Conservation (phyloP, 2,113 vertebrate genomes). For the Pseudorectes ferrugineus region DNA sequence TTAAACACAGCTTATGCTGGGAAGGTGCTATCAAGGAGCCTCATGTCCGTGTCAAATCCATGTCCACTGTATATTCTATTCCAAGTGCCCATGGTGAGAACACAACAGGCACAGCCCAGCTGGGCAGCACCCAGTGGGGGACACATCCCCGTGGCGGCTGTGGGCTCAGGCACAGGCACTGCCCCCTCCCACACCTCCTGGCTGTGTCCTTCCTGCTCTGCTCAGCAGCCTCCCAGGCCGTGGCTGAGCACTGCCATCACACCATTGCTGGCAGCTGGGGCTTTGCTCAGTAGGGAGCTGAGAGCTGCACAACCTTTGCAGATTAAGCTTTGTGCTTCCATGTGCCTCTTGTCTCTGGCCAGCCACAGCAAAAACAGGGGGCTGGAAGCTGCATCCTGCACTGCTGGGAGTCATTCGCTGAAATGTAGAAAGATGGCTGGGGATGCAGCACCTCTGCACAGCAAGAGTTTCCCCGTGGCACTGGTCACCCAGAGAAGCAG, state of each 20-base stretch:
- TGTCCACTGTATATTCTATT: not conserved
- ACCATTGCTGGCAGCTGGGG: not conserved
- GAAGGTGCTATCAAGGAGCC: not conserved
- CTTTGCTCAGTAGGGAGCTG: not conserved
- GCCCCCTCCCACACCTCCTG: fast-evolving
- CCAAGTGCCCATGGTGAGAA: not conserved
- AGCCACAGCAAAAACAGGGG: not conserved
- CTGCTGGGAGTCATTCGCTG: not conserved
- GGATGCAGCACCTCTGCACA: not conserved
- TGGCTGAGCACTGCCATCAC: not conserved
- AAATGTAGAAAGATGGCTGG: not conserved
- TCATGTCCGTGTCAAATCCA: fast-evolving
- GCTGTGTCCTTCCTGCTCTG: not conserved
- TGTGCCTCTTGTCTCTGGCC: not conserved
- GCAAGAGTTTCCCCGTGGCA: not conserved
- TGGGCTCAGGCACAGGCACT: not conserved
- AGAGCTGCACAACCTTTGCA: not conserved
- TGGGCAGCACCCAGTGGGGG: not conserved
- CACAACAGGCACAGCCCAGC: not conserved
- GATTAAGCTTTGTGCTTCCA: not conserved
- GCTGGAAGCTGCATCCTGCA: not conserved
- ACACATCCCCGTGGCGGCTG: fast-evolving
- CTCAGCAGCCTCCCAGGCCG: not conserved
- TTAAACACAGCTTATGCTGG: not conserved
- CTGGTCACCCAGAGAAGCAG: not conserved